phyloP scores from a whole-genome alignment of 2,113 vertebrate species.

The Vicugna pacos region DNA sequence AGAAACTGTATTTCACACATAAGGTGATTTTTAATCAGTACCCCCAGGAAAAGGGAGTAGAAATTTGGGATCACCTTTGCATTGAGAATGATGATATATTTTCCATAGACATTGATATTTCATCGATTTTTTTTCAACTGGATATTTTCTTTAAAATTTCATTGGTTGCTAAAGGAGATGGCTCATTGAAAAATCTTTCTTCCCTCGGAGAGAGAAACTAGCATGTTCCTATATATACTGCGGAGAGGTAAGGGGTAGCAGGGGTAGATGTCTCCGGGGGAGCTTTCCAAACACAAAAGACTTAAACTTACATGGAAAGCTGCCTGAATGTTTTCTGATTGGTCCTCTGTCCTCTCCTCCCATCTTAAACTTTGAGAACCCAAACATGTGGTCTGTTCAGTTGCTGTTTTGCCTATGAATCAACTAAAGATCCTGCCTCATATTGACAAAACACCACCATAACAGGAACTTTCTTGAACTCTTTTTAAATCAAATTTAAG shows the following conservation, averaged over 20 bases:
- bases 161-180: background rate
- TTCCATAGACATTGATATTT: background rate
- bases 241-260: fast-evolving
- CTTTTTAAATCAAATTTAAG: background rate
- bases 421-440: background rate
- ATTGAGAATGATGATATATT: background rate
- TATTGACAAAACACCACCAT: background rate
- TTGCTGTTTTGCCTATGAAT: background rate
- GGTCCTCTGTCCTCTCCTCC: background rate
- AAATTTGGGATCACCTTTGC: background rate
- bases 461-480: background rate
- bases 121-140: background rate
- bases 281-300: background rate
- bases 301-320: background rate
- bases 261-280: background rate
- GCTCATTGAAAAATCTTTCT: background rate
- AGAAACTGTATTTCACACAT: background rate
- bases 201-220: background rate
- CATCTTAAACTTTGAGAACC: background rate
- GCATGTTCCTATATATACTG: background rate
- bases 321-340: background rate
- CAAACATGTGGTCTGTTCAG: background rate
- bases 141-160: background rate
- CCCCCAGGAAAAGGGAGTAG: background rate
- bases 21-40: background rate